Conservation (phyloP, 2,888 invertebrate species). For the Exocentrus adspersus region DNA sequence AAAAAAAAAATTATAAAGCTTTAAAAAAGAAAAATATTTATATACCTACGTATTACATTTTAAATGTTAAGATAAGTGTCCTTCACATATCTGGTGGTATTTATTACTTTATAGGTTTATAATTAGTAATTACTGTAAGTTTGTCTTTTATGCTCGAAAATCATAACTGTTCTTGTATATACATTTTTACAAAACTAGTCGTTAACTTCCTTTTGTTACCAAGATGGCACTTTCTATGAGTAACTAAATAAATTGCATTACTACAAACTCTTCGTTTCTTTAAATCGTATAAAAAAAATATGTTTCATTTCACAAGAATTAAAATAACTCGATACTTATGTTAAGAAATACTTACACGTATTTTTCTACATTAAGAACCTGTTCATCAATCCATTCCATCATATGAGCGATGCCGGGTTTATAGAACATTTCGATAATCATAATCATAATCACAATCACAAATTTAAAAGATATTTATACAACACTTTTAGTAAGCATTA, state of each 20-base stretch:
- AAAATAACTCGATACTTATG: no score
- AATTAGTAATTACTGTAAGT: conserved; percentile 13
- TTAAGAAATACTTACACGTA: no score
- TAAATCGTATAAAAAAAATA: background rate
- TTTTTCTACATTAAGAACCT: no score
- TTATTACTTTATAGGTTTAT: conserved; percentile 13
- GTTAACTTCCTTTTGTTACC: conserved; percentile 42
- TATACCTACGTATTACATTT: no score
- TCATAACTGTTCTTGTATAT: conserved; percentile 25
- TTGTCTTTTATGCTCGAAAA: conserved; percentile 12
- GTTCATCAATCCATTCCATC: no score
- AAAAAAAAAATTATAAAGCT: conserved; percentile 22
- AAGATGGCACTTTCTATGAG: conserved; percentile 39
- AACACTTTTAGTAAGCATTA: no score
- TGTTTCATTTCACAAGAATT: no score
- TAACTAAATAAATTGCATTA: conserved; percentile 27
- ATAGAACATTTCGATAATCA: no score
- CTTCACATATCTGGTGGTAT: conserved; percentile 24
- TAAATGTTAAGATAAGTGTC: conserved; percentile 26
- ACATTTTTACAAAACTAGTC: conserved; percentile 38
- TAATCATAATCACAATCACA: no score
- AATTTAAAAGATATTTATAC: no score
- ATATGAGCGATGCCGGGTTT: no score
- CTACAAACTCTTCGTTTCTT: background rate
- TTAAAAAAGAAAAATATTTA: conserved; percentile 24